Conservation (phyloP, 1,140 invertebrate species). For the Drosophila trapezifrons region DNA sequence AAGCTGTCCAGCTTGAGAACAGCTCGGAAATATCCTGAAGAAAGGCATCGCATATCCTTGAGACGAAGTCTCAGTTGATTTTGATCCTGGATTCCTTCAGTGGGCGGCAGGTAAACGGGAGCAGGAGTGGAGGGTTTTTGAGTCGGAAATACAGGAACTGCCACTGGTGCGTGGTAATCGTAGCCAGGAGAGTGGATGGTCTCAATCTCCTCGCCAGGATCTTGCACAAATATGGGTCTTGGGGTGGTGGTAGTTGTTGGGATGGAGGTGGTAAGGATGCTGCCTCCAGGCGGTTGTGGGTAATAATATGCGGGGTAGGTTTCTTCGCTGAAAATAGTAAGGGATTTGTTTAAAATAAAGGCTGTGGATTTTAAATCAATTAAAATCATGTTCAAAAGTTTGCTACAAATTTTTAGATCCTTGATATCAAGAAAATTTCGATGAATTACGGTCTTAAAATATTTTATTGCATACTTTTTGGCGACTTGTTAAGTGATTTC, state of each 20-base stretch:
- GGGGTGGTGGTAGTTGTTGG: conserved; percentile 39
- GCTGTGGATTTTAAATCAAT: too few species aligned
- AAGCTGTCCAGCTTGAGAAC: conserved; percentile 77
- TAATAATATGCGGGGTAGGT: conserved; percentile 59
- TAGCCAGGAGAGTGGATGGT: conserved; percentile 51
- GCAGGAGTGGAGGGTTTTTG: conserved; percentile 62
- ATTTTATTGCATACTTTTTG: too few species aligned
- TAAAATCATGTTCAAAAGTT: too few species aligned
- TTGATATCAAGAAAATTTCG: too few species aligned
- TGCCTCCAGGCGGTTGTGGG: conserved; percentile 40
- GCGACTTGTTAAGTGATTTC: too few species aligned
- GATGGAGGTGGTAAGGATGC: conserved; percentile 29
- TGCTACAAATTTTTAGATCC: too few species aligned
- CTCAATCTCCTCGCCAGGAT: conserved; percentile 55
- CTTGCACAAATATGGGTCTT: conserved; percentile 65
- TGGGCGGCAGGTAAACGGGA: conserved; percentile 64
- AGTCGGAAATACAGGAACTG: conserved; percentile 13
- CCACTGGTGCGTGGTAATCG: conserved; percentile 66
- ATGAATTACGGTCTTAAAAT: too few species aligned
- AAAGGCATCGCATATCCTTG: conserved; percentile 81
- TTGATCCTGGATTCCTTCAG: conserved; percentile 18
- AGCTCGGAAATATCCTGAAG: conserved; percentile 69
- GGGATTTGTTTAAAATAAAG: not conserved
- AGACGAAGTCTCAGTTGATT: conserved; percentile 63
- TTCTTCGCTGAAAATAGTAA: conserved; percentile 28